Evolutionary conservation across 1,140 invertebrate species (phyloP), one percentile per base, ranked within the genome.

Genomic region (Aleiodes sp.): DNA sequence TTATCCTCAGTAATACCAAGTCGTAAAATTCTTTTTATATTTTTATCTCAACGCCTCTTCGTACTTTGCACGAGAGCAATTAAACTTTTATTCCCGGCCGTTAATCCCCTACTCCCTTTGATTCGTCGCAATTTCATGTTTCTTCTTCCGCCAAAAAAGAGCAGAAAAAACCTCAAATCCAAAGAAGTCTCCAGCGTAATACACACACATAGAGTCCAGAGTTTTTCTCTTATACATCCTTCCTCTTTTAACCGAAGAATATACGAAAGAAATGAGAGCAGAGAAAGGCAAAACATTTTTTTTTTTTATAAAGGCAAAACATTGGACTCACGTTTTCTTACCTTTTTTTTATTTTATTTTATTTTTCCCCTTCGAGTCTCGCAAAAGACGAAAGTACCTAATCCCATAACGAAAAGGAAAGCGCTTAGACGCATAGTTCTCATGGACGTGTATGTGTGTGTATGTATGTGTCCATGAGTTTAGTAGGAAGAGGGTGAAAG

Each of bases 321-420:
- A 8, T 33, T 33, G 10, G 31, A 35, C 31, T 35, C 31, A 10
- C 31, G 31, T 35, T 35, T 35, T 35, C 31, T 35, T 35, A 35
- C 31, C 31, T 35, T 35, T 10, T 10, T 6, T 10, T n/a, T n/a
- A n/a, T 10, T 35, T 35, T 35, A 35, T 35, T 35, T 35, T 35
- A 9, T 43, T 8, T 41, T 14, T 37, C 39, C 24, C 26, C 19
- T 31, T 33, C n/a, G n/a, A n/a, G n/a, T n/a, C n/a, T n/a, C 35
- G 56, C 33, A 41, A 68, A 41, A 68, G 33, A 60, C 24, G 60
- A 68, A 68, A 68, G 46, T 66, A 66, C 65, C 65, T 68, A 68
- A 68, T 68, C 65, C 65, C 65, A 68, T 68, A 68, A 68, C 65
- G 65, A 68, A 68, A 68, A 68, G 65, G 65, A 68, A 68, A 68